Evolutionary conservation across 2,888 invertebrate species (phyloP).

Genomic region (Limenitis camilla): DNA sequence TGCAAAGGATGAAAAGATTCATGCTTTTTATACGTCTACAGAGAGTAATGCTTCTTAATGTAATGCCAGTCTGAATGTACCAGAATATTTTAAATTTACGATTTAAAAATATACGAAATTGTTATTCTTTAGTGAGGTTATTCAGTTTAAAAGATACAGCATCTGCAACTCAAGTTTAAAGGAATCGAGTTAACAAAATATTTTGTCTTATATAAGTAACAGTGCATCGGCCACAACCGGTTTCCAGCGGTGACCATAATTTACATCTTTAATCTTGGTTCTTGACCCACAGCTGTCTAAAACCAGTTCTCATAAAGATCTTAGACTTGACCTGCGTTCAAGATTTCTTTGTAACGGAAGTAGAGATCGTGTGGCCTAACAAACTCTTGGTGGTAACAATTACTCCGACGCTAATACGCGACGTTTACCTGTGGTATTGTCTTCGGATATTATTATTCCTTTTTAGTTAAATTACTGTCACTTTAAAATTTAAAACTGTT

Average conservation of each 20-base stretch:
- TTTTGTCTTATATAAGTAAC: conserved; percentile 21
- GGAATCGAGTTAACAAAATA: no score
- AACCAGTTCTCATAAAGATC: conserved; percentile 43
- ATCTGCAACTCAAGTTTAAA: no score
- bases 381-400: conserved; percentile 34
- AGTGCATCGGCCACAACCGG: conserved; percentile 60
- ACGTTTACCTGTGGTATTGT: not conserved
- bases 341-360: conserved; percentile 43
- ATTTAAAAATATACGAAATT: not conserved
- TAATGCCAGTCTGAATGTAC: no score
- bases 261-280: conserved; percentile 64
- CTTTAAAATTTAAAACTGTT: not conserved
- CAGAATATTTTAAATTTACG: not conserved
- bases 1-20: no score
- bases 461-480: not conserved
- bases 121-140: no score
- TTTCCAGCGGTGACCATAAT: conserved; percentile 46
- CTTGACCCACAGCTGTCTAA: conserved; percentile 64
- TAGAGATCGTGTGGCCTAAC: conserved; percentile 19
- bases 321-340: conserved; percentile 40
- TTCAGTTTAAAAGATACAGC: no score
- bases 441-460: not conserved
- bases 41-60: no score
- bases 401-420: conserved; percentile 4
- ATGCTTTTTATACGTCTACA: no score